Percentiles rank a stretch among this genome's conserved stretches.
These are phyloP conservation scores for Muraenolepis orangiensis DNA, from an alignment of 2,797 vertebrate species.

Conservation along the genomic window DNA sequence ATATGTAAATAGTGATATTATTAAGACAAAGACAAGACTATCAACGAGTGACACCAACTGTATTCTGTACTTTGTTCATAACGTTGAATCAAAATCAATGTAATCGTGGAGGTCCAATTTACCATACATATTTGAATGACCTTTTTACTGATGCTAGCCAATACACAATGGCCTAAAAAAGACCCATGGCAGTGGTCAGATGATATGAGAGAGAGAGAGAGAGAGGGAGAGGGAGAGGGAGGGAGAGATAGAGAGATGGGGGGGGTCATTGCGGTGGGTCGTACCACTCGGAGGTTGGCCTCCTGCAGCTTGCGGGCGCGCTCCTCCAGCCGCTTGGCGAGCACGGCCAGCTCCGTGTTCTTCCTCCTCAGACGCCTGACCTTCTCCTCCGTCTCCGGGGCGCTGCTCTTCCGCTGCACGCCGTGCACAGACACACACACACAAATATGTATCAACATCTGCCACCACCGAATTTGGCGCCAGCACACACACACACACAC, in stretches of 20 bases:
- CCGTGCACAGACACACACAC: conserved; percentile 7
- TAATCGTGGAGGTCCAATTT: too few relatives aligned
- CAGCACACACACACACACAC: too few relatives aligned
- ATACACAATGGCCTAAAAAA: too few relatives aligned
- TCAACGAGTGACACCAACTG: too few relatives aligned
- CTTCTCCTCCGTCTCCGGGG: conserved; percentile 96
- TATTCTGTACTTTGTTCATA: too few relatives aligned
- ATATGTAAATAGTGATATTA: too few relatives aligned
- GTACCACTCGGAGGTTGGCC: conserved; percentile 93
- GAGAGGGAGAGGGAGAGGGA: neutral
- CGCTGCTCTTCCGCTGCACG: conserved; percentile 87
- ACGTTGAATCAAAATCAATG: too few relatives aligned
- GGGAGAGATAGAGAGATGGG: conserved; percentile 20
- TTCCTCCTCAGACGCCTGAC: conserved; percentile 92
- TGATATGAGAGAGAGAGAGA: neutral
- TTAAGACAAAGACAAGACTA: too few relatives aligned
- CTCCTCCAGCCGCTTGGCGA: conserved; percentile 95
- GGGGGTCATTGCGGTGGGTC: conserved; percentile 3
- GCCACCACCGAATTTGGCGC: conserved; percentile 32
- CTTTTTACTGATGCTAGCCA: too few relatives aligned
- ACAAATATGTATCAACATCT: conserved; percentile 40
- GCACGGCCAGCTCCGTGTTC: conserved; percentile 92
- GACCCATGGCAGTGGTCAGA: neutral
- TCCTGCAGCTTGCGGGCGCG: conserved; percentile 94
- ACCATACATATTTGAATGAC: too few relatives aligned